These are phyloP conservation scores for Dolichallabes microphthalmus DNA, from an alignment of 2,113 vertebrate genomes.

Conservation along the genomic window DNA sequence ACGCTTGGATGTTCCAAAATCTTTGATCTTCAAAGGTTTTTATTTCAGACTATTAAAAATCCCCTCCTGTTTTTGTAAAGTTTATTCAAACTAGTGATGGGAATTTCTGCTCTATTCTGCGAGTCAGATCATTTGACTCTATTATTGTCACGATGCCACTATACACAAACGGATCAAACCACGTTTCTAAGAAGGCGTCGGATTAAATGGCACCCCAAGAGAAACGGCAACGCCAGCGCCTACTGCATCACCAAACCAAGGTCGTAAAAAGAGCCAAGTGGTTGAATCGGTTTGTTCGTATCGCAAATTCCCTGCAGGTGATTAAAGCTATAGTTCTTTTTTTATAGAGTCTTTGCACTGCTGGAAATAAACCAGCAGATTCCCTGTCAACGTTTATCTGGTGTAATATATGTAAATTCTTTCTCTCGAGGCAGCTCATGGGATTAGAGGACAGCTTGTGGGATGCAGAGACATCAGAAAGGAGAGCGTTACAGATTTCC, in stretches of 20 bases:
- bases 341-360: too few species aligned
- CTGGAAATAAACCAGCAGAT: too few species aligned
- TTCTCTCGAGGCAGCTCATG: neutral
- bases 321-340: neutral
- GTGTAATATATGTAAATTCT: neutral
- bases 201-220: neutral
- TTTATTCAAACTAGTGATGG: neutral
- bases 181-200: neutral
- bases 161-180: neutral
- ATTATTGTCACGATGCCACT: neutral
- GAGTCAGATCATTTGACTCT: neutral
- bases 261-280: neutral
- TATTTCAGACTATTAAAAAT: neutral
- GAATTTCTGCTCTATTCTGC: neutral
- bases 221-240: neutral
- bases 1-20: neutral
- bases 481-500: neutral
- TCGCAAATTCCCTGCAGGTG: neutral
- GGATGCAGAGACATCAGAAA: neutral
- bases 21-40: slow-evolving; percentile 32
- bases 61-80: neutral
- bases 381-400: too few species aligned
- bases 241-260: neutral
- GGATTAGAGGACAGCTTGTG: neutral
- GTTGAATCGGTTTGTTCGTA: neutral